phyloP scores from a whole-genome alignment of 1,140 invertebrate genomes.

The Diorhabda carinulata region DNA sequence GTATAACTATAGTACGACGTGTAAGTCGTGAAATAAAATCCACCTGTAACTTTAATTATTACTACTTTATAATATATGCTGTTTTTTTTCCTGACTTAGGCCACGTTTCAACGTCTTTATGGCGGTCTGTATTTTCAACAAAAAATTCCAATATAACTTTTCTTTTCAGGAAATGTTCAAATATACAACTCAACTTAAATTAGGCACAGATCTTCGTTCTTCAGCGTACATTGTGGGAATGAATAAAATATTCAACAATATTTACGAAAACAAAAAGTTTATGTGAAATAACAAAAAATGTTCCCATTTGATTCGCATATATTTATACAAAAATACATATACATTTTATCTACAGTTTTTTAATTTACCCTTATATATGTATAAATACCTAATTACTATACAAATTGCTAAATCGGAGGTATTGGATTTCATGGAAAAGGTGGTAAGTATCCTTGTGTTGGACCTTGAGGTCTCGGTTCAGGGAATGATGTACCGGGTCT shows the following conservation, averaged over 20 bases:
- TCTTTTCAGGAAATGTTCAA: conserved; percentile 70
- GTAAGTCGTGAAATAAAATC: no score
- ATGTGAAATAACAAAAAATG: conserved; percentile 11
- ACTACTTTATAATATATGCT: no score
- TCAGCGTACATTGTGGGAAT: conserved; percentile 81
- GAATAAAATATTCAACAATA: conserved; percentile 71
- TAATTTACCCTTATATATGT: not conserved
- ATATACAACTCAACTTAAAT: conserved; percentile 61
- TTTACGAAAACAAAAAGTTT: conserved; percentile 29
- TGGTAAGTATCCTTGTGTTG: conserved; percentile 57
- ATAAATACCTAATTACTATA: not conserved
- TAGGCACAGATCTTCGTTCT: conserved; percentile 76
- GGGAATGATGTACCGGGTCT: conserved; percentile 49
- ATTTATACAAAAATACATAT: conserved; percentile 20
- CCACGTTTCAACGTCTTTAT: no score
- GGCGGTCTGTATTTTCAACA: no score
- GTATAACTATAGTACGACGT: no score
- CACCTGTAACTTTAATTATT: no score
- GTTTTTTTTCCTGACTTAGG: no score
- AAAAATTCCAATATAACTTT: no score
- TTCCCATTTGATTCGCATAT: conserved; percentile 16
- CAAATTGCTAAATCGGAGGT: not conserved
- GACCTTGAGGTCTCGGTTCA: conserved; percentile 43
- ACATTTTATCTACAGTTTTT: not conserved
- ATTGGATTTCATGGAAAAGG: conserved; percentile 33